Base-by-base conservation (phyloP, 2,113 vertebrate species). In the Oreochromis aureus region DNA sequence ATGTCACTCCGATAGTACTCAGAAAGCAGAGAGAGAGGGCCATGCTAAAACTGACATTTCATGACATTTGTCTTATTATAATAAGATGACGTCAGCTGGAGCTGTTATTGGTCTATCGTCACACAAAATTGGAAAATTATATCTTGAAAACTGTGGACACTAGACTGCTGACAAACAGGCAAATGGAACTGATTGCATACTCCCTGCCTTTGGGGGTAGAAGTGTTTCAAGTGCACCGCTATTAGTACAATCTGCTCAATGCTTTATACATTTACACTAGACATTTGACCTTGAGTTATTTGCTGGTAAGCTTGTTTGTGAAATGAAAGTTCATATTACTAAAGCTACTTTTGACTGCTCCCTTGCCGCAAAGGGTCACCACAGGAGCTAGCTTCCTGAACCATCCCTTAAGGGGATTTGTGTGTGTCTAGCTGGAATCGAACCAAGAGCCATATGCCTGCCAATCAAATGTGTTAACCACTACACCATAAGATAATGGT, bases 51-150 rank as follows among this genome's bases (percentile, higher is more conserved):
- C 34, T 66, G 61, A 66, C 34, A 34, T 66, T 66, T 66, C 10
- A 3, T 66, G 61, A 66, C 61, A 66, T 66, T 66, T 39, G 34
- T 10, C 58, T 10, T 66, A n/a, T 63, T 63, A 66, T 66, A 66
- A 66, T 66, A n/a, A 3, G 6, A 39, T 66, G 61, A 66, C 10
- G 1, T 39, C 61, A 39, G 61, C 61, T 66, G 18, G 61, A 66
- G 61, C 61, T 66, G 61, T 66, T 39, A n/a, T 39, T 39, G 61
- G 2, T n/a, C 32, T 12, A 66, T 66, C 1, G 3, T 66, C 34
- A 66, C 10, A 66, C 34, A 66, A 66, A 66, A 66, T 22, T 39
- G 0, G 4, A 66, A 66, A 66, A 66, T 66, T 7, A 66, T 39
- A 66, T 66, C 34, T 2, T 22, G 61, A 66, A 66, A 66, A 39